phyloP scores from a whole-genome alignment of 2,888 invertebrate species.

The Ommatoiulus sabulosus region DNA sequence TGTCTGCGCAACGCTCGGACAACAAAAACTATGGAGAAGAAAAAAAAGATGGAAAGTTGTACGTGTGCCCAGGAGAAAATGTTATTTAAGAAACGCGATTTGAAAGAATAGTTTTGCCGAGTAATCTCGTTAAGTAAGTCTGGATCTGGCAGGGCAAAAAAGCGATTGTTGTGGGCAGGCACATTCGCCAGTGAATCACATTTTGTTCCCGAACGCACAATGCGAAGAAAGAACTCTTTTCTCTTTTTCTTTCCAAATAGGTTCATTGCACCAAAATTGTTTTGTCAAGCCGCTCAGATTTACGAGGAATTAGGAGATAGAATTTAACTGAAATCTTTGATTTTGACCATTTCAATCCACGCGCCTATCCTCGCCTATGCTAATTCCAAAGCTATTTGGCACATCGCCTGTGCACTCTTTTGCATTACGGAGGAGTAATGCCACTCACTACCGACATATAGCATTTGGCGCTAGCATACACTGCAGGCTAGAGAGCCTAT shows the following conservation, averaged over 20 bases:
- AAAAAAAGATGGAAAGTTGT: conserved; percentile 10
- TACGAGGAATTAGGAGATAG: conserved; percentile 11
- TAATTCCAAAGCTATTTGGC: not conserved
- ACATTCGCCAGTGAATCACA: conserved; percentile 8
- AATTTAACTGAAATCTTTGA: not conserved
- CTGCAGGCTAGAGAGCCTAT: no score
- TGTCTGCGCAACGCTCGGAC: not conserved
- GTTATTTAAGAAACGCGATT: not conserved
- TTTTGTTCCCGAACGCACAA: not conserved
- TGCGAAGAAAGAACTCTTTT: conserved; percentile 18
- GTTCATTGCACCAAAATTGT: conserved; percentile 34
- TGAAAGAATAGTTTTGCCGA: conserved; percentile 20
- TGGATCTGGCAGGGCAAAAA: not conserved
- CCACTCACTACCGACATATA: no score
- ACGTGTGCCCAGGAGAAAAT: conserved; percentile 11
- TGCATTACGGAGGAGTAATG: not conserved
- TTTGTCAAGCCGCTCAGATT: not conserved
- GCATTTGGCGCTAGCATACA: no score
- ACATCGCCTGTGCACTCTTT: no score
- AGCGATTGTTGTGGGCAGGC: conserved; percentile 34
- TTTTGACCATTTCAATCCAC: not conserved
- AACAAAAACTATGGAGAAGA: not conserved
- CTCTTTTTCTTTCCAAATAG: conserved; percentile 5
- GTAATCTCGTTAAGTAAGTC: conserved; percentile 19
- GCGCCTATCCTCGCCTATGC: not conserved